Evolutionary conservation across 92 coral and sea anemone species (phyloP), one percentile per base, ranked within the genome.

Genomic region (Virgularia gustaviana): DNA sequence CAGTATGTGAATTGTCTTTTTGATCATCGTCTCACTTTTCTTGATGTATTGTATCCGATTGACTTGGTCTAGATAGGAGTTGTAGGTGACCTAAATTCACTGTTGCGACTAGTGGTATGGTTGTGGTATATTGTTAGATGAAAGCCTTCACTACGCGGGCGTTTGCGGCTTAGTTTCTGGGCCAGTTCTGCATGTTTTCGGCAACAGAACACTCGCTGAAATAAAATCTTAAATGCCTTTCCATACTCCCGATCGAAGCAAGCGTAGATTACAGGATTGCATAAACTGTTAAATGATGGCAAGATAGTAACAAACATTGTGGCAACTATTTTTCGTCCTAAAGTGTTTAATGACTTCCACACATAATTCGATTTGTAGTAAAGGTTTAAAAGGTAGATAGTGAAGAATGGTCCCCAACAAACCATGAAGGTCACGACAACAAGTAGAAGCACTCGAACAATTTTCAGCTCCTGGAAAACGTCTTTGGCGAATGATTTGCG

Each of bases 191-290:
- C n/a, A n/a, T n/a, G 3, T 22, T 22, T 52, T 25, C 18, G 6
- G 20, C 6, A 47, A 25, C 18, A 15, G 18, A 47, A 75, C 27
- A 75, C 35, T 42, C 22, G 51, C 39, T 61, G 59, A 61, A 92
- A 59, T 39, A 92, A 72, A 80, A 79, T 87, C 33, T 75, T 81
- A 78, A 92, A 89, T 36, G 96, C 90, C 5, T 91, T 88, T 32
- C 90, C 67, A 73, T 76, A 92, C 36, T 89, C 98, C 18, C 80
- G 70, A 83, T 92, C 90, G 31, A 89, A 92, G 81, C 88, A 84
- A 35, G 98, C 98, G 33, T 92, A 92, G 66, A 92, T 92, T 29
- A 92, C 58, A 39, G 98, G 98, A 80, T 92, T 92, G 43, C 91
- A 87, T 45, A 96, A 84, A 24, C 90, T 86, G 82, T 92, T 92